Percentiles rank a stretch among this genome's conserved stretches.
Conservation (phyloP, 2,797 vertebrate species). For the Pangasius sanitwongsei region DNA sequence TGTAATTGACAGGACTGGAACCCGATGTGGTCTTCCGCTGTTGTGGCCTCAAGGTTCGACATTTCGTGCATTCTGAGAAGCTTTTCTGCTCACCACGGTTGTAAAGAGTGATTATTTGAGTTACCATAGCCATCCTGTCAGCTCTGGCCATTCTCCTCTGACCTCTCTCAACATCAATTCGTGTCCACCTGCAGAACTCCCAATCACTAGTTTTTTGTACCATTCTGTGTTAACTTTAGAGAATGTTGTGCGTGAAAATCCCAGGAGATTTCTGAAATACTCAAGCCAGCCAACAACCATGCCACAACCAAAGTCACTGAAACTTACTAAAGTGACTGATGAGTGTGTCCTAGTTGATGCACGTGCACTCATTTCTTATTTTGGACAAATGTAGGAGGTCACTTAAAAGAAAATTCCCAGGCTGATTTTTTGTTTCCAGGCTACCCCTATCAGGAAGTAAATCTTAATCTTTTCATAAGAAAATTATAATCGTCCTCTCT, state of each 20-base stretch:
- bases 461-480: no score
- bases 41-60: background rate
- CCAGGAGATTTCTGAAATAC: background rate
- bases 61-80: background rate
- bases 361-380: background rate
- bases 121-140: no score
- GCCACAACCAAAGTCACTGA: background rate
- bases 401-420: background rate
- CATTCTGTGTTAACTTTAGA: no score
- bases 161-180: no score
- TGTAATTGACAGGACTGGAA: background rate
- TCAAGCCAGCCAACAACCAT: background rate
- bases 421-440: background rate
- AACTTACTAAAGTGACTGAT: background rate
- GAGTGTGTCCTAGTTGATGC: background rate
- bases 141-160: no score
- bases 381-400: background rate
- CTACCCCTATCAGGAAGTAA: background rate
- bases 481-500: background rate
- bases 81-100: background rate
- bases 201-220: no score
- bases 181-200: no score
- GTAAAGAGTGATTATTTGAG: no score
- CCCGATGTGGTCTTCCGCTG: background rate
- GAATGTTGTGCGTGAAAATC: background rate